Base-by-base conservation (phyloP, 1,140 invertebrate genomes). In the Lordiphosa stackelbergi region DNA sequence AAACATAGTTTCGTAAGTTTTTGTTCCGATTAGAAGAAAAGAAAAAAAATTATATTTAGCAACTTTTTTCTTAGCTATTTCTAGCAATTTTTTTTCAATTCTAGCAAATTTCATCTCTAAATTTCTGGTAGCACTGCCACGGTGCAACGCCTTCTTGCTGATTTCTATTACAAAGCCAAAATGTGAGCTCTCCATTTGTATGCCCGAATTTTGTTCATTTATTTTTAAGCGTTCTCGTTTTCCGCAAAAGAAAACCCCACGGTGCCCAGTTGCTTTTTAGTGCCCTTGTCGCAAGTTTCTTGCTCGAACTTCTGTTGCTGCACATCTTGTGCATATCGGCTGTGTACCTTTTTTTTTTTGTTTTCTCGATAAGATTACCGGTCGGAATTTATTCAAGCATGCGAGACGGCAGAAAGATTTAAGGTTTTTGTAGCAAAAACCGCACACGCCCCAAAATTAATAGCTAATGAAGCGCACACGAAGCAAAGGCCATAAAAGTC, bases 391-490 rank as follows among this genome's bases (percentile, higher is more conserved):
- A 74, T 51, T 59, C 66, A 35, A 59, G 62, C 62, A 52, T 61
- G 36, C 37, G 35, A 12, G 43, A 51, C 16, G 48, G 41, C 61
- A 46, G 60, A 63, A 57, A 40, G 55, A 71, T 64, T 74, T 73
- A 70, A 58, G 22, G 22, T 24, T 58, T 24, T 12, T 24, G 36
- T 56, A 66, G 45, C 43, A 55, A 57, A 51, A 37, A 16, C 7
- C 46, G 54, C 22, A 53, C 65, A 69, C 48, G 41, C 55, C 65
- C 62, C 54, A 53, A 72, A 81, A 79, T 74, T 74, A 81, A 81
- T 75, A 58, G 58, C 75, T 79, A 79, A 79, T 81, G 75, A 79
- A 74, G 75, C 75, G 52, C 40, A 66, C 9, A 55, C 34, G 51
- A 48, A 42, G 40, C 24, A 61, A 75, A 41, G 22, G 66, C 61